These are phyloP conservation scores for Leptinotarsa haldemani DNA, from an alignment of 2,888 invertebrate species.

Conservation along the genomic window DNA sequence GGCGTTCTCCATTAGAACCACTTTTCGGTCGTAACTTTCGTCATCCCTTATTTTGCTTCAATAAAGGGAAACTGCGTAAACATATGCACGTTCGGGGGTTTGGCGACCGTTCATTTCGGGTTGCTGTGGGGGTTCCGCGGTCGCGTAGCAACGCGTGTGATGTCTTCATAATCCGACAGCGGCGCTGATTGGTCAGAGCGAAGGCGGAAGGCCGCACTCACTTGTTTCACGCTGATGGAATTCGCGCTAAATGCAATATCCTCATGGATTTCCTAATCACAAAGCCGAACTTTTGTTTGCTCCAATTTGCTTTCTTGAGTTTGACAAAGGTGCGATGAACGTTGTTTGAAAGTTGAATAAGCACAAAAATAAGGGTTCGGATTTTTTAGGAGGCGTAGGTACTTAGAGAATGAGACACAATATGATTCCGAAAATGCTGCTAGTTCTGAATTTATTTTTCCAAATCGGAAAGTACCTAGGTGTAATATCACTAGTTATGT, in stretches of 20 bases:
- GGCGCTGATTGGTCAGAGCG: constrained; percentile 65
- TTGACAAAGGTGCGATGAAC: not conserved
- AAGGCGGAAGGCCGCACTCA: constrained; percentile 57
- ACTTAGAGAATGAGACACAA: too few species aligned
- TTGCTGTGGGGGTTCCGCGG: constrained; percentile 60
- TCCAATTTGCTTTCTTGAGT: constrained; percentile 15
- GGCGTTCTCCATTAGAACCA: not conserved
- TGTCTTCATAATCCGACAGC: constrained; percentile 62
- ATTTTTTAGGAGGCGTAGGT: not conserved
- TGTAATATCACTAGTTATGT: too few species aligned
- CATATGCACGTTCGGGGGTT: constrained; percentile 47
- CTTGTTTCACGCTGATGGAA: constrained; percentile 62
- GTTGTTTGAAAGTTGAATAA: constrained; percentile 8
- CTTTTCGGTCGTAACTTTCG: not conserved
- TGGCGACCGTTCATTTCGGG: constrained; percentile 51
- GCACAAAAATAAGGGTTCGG: not conserved
- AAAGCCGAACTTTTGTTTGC: constrained; percentile 28
- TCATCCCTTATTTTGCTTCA: constrained; percentile 17
- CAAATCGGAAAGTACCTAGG: too few species aligned
- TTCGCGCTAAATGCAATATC: constrained; percentile 57
- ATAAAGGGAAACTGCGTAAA: constrained; percentile 42
- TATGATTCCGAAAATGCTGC: too few species aligned
- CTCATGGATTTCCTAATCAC: constrained; percentile 51
- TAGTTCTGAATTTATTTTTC: too few species aligned
- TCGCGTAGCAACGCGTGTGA: constrained; percentile 65